phyloP scores from a whole-genome alignment of 2,888 invertebrate genomes.

The Sthenelais limicola region DNA sequence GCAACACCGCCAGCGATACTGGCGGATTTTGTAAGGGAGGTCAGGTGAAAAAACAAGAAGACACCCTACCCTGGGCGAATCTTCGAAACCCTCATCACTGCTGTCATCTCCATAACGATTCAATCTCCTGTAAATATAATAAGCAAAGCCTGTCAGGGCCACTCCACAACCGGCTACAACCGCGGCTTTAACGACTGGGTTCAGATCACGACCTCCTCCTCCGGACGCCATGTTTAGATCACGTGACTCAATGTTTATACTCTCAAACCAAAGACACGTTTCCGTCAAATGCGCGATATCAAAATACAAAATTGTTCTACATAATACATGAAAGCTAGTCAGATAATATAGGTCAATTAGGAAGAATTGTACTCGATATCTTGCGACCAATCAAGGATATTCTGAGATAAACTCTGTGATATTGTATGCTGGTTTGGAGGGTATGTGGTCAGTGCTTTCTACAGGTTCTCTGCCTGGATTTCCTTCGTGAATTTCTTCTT shows the following conservation, averaged over 20 bases:
- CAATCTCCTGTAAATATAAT: slow-evolving; percentile 1
- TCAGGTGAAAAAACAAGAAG: background rate
- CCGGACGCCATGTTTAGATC: slow-evolving; percentile 33
- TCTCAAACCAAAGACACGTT: background rate
- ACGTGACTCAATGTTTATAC: slow-evolving; percentile 27
- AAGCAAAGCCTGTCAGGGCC: slow-evolving; percentile 16
- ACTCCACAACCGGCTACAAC: slow-evolving; percentile 11
- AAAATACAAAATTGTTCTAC: too few relatives aligned
- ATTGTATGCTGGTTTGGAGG: too few relatives aligned
- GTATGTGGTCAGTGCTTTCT: too few relatives aligned
- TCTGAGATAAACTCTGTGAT: too few relatives aligned
- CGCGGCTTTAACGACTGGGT: slow-evolving; percentile 23
- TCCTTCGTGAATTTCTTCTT: too few relatives aligned
- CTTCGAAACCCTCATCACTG: slow-evolving; percentile 28
- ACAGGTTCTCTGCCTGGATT: too few relatives aligned
- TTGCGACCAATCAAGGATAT: too few relatives aligned
- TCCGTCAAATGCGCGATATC: too few relatives aligned
- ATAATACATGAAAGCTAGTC: too few relatives aligned
- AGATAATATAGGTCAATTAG: too few relatives aligned
- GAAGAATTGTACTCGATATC: too few relatives aligned
- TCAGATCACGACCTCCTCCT: background rate
- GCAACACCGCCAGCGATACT: background rate
- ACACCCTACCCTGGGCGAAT: background rate
- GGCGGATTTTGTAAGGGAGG: background rate
- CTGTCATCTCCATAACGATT: slow-evolving; percentile 1